phyloP scores from a whole-genome alignment of 2,888 invertebrate genomes.

The Salpingus planirostris region DNA sequence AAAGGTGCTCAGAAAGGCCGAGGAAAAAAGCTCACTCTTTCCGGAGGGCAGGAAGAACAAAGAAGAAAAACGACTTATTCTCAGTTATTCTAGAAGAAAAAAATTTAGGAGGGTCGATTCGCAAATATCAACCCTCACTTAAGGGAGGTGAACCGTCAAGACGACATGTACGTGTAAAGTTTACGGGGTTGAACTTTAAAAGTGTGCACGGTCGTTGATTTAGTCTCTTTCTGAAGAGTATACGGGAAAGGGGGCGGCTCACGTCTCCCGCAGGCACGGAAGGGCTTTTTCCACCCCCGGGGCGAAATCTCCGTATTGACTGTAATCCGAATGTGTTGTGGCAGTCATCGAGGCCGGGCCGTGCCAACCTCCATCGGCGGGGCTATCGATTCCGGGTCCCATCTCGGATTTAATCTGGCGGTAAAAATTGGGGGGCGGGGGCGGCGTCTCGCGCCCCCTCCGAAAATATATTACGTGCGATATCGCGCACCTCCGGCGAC shows the following conservation, averaged over 20 bases:
- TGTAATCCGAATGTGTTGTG: conserved; percentile 21
- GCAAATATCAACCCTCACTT: neutral
- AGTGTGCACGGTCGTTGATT: conserved; percentile 9
- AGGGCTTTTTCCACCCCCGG: neutral
- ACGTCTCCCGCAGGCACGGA: neutral
- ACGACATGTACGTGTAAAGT: conserved; percentile 5
- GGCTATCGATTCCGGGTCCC: no score
- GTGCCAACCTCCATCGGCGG: no score
- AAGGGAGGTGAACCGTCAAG: neutral
- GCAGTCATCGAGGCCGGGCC: conserved; percentile 23
- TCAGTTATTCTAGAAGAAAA: no score
- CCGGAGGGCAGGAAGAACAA: no score
- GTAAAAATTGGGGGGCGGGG: no score
- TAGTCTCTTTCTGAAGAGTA: conserved; percentile 5
- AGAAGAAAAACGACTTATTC: no score
- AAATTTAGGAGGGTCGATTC: neutral
- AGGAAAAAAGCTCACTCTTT: no score
- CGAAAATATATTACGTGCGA: conserved; percentile 1
- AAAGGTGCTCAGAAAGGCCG: no score
- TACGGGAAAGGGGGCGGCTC: neutral
- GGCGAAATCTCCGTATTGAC: conserved; percentile 9
- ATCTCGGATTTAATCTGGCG: no score
- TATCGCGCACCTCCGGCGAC: conserved; percentile 5
- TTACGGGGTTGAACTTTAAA: conserved; percentile 14
- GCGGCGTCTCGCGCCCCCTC: no score